These are phyloP conservation scores for Scartelaos histophorus DNA, from an alignment of 2,113 vertebrate species.

Conservation along the genomic window DNA sequence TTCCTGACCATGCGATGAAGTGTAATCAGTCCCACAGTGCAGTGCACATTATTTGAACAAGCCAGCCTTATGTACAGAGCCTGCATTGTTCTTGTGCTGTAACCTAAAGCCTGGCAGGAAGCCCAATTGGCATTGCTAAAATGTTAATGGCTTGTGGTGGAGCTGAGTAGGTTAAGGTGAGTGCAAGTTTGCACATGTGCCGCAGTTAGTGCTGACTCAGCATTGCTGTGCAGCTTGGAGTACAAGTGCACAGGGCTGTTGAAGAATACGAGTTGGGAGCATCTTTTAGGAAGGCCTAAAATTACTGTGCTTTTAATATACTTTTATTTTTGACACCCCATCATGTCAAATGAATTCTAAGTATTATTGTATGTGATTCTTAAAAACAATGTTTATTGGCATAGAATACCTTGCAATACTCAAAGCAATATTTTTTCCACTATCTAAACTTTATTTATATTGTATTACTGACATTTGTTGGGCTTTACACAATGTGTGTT, in stretches of 20 bases:
- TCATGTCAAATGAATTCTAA: no score
- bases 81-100: constrained; percentile 8
- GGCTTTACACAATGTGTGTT: neutral
- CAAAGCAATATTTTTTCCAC: no score
- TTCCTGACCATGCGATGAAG: neutral
- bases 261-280: neutral
- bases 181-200: constrained; percentile 24
- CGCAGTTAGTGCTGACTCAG: constrained; percentile 31
- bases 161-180: constrained; percentile 15
- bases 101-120: constrained; percentile 12
- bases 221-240: neutral
- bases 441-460: no score
- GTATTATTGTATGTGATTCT: no score
- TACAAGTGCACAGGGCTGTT: neutral
- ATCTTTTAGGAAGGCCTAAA: neutral
- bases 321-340: no score
- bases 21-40: neutral
- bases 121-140: constrained; percentile 25
- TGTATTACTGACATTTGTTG: neutral
- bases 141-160: constrained; percentile 25
- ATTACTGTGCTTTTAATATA: no score
- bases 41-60: neutral
- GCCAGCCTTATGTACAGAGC: neutral
- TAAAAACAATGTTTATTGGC: no score
- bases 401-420: no score